Evolutionary conservation across 1,140 invertebrate genomes (phyloP), one percentile per base, ranked within the genome.

Genomic region (Gonioctena quinquepunctata): DNA sequence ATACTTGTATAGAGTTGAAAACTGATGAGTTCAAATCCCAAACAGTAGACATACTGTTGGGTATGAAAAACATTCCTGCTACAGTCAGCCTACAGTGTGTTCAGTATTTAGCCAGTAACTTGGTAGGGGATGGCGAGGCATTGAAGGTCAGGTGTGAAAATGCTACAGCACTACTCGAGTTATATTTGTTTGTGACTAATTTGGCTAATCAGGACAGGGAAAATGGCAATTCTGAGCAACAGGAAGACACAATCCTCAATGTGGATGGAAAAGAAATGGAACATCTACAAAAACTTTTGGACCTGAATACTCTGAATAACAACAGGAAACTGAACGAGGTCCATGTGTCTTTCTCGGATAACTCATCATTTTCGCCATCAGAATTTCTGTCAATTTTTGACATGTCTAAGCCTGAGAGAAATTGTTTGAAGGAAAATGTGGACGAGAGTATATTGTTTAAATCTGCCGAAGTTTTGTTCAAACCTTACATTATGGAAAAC

Each of bases 1-100:
- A 83, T 65, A 85, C 88, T 19, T 87, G 88, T 27, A 72, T 83
- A 16, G 91, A 94, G 76, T 84, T 96, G 28, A 90, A 91, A 83
- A 96, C 92, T 0, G 84, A 88, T 52, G 90, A 93, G 80, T 86
- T 93, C 42, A 88, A 88, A 67, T 85, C 89, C 68, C 91, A 94
- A 80, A 89, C 86, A 28, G 77, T 94, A 59, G 92, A 94, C 75
- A 87, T 92, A 82, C 81, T 94, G 61, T 85, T 89, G 50, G 87
- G 84, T 49, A 90, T 87, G 80, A 89, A 89, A 81, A 84, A 89
- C 76, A 83, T 88, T 50, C 82, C 85, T 42, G 84, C 87, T 2
- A 85, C 89, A 61, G 82, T 88, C 25, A 73, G 91, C 3, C 77
- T 87, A 21, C 77, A 81, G 57, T 86, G 89, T 81, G 66, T 86